A percentile compares a stretch with the other conserved stretches of the same genome.
Evolutionary conservation across 2,888 invertebrate genomes (phyloP).

Genomic region (Chironomus riparius): DNA sequence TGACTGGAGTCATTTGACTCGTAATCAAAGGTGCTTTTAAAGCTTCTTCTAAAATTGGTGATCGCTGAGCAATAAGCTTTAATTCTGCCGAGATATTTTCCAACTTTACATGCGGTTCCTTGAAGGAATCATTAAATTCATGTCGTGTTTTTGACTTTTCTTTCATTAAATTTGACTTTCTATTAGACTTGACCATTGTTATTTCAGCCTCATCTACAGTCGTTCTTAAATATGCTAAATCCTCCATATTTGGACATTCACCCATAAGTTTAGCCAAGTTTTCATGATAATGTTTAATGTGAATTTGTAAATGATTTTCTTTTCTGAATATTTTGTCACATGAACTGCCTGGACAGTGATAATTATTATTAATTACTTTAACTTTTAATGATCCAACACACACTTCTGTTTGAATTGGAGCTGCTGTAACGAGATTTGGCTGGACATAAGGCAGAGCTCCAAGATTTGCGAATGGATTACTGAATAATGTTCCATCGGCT

Average conservation of each 20-base stretch:
- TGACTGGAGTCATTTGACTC: background rate
- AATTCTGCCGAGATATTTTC: background rate
- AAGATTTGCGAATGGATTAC: slow-evolving; percentile 28
- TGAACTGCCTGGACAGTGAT: slow-evolving; percentile 67
- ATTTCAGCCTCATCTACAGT: slow-evolving; percentile 49
- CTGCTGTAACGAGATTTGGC: background rate
- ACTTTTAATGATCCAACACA: slow-evolving; percentile 53
- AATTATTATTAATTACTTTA: slow-evolving; percentile 57
- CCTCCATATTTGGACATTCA: slow-evolving; percentile 75
- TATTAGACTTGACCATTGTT: slow-evolving; percentile 34
- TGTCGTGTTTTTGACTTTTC: background rate
- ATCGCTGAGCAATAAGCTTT: background rate
- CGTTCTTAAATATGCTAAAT: slow-evolving; percentile 73
- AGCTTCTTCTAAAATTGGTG: slow-evolving; percentile 25
- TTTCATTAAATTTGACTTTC: background rate
- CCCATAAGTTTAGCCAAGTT: slow-evolving; percentile 66
- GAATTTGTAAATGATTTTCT: slow-evolving; percentile 83
- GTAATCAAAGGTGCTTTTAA: slow-evolving; percentile 31
- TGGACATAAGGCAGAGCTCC: slow-evolving; percentile 20
- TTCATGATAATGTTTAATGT: slow-evolving; percentile 89
- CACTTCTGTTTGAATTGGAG: slow-evolving; percentile 33
- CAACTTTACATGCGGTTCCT: background rate
- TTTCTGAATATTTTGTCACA: slow-evolving; percentile 87
- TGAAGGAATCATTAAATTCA: background rate
- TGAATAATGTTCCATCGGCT: slow-evolving; percentile 29